phyloP scores from a whole-genome alignment of 2,113 vertebrate genomes.

The Solenodon paradoxus region DNA sequence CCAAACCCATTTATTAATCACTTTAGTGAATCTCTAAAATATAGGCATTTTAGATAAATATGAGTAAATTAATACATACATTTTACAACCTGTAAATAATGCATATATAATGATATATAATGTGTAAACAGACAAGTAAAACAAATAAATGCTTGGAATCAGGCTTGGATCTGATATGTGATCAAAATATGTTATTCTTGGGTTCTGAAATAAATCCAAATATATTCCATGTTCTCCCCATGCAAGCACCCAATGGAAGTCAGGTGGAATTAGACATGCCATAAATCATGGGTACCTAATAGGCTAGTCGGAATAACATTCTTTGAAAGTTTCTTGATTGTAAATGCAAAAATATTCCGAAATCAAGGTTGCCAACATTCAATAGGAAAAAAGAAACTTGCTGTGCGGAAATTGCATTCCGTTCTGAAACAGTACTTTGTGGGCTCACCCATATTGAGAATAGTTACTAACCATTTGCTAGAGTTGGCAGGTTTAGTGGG shows the following conservation, averaged over 20 bases:
- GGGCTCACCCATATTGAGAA: slow-evolving; percentile 62
- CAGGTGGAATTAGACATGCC: slow-evolving; percentile 68
- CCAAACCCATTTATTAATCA: slow-evolving; percentile 56
- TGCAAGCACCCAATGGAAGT: slow-evolving; percentile 57
- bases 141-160: slow-evolving; percentile 26
- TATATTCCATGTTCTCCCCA: slow-evolving; percentile 41
- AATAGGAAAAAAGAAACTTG: slow-evolving; percentile 62
- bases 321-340: slow-evolving; percentile 72
- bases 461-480: slow-evolving; percentile 50
- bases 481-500: slow-evolving; percentile 33
- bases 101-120: neutral
- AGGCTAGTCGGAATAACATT: slow-evolving; percentile 72
- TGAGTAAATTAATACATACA: no score
- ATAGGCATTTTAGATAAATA: no score
- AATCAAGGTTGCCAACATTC: slow-evolving; percentile 70
- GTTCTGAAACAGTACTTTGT: slow-evolving; percentile 41
- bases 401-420: slow-evolving; percentile 52
- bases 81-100: no score
- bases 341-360: slow-evolving; percentile 74
- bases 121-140: slow-evolving; percentile 58
- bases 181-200: slow-evolving; percentile 50
- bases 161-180: slow-evolving; percentile 6
- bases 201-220: slow-evolving; percentile 57
- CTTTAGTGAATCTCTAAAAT: no score
- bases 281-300: slow-evolving; percentile 71